Conservation (phyloP, 2,113 vertebrate species). For the Pyrgilauda ruficollis region DNA sequence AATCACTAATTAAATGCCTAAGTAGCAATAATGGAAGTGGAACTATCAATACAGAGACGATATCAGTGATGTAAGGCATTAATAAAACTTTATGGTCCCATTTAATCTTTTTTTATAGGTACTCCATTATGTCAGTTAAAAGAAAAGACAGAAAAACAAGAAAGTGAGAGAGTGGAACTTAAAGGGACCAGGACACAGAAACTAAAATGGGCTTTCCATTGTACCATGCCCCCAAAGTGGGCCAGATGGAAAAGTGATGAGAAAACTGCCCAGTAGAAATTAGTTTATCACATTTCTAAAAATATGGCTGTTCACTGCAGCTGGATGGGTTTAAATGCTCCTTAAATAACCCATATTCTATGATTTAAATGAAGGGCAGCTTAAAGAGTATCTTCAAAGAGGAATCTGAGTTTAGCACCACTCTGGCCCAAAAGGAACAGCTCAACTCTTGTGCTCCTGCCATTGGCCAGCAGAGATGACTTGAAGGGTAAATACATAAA, state of each 20-base stretch:
- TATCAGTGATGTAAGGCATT: slow-evolving; percentile 65
- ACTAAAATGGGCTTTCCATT: neutral
- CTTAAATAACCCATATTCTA: neutral
- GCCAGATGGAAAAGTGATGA: neutral
- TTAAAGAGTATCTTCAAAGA: neutral
- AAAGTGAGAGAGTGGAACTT: neutral
- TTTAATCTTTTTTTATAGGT: slow-evolving; percentile 64
- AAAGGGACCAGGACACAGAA: neutral
- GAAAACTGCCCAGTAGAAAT: neutral
- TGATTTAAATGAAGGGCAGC: neutral
- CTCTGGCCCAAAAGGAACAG: slow-evolving; percentile 14
- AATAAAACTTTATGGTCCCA: slow-evolving; percentile 62
- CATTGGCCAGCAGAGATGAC: slow-evolving; percentile 58
- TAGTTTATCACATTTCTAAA: neutral
- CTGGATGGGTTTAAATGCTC: neutral
- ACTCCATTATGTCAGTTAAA: slow-evolving; percentile 57
- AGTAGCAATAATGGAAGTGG: slow-evolving; percentile 64
- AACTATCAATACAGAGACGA: slow-evolving; percentile 55
- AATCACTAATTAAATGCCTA: slow-evolving; percentile 66
- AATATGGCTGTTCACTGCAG: neutral
- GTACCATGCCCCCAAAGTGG: neutral
- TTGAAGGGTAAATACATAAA: slow-evolving; percentile 70
- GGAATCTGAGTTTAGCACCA: neutral
- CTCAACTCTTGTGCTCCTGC: slow-evolving; percentile 42
- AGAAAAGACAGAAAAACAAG: slow-evolving; percentile 60